Evolutionary conservation across 2,888 invertebrate genomes (phyloP), one percentile per base, ranked within the genome.

Genomic region (Chaetogeoica ovagalla): DNA sequence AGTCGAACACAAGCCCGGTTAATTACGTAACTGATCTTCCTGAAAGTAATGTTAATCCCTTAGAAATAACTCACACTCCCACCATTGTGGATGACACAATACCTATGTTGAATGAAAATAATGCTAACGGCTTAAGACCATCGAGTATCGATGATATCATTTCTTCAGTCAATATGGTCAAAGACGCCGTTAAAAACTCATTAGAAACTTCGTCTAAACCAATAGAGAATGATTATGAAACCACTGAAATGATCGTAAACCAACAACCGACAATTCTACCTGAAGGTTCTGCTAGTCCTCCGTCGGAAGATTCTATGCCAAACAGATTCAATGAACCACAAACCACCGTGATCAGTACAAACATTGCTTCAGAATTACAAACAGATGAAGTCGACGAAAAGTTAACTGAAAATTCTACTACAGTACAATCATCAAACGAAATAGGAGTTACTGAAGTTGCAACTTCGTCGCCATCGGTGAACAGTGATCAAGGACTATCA

Each of bases 161-260:
- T 23, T 63, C 70, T 0, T 79, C 79, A 0, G 71, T 79, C 8
- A 71, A 79, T 15, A 55, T 71, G 39, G 79, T 79, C 11, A 79
- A 79, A 9, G 79, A 71, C 39, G 63, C 70, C 8, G 62, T 79
- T 19, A 70, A 77, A 39, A 79, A 79, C 15, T 79, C 79, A 2
- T 30, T 79, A 30, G 79, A 79, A 57, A 79, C 79, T 11, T 79
- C 71, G 39, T 79, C 79, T 8, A 71, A 57, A 59, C 71, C 79
- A 5, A 15, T 71, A 15, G 71, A 71, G 65, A 63, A 30, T 6
- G 17, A 55, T 11, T 57, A 79, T 43, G 57, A 39, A 6, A 9
- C 65, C 6, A 74, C 63, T 19, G 69, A 37, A 13, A 21, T 17
- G 9, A 30, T 62, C 17, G 60, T 68, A 39, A 37, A 76, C 9